phyloP scores from a whole-genome alignment of 2,113 vertebrate genomes.

The Hipposideros armiger region DNA sequence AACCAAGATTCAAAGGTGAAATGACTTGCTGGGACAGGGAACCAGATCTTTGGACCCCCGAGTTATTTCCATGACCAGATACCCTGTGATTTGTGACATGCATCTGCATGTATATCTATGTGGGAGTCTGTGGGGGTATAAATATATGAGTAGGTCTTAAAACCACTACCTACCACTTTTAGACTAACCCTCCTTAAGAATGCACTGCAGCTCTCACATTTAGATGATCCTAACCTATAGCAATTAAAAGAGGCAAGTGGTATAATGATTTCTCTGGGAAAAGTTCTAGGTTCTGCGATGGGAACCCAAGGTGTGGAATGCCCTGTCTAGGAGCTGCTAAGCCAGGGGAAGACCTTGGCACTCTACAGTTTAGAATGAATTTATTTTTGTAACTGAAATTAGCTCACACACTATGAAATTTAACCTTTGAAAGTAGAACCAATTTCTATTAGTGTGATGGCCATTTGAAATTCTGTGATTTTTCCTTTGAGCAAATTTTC shows the following conservation, averaged over 20 bases:
- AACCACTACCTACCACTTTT: constrained; percentile 35
- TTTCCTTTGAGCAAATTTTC: constrained; percentile 13
- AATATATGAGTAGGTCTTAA: background rate
- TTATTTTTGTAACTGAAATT: background rate
- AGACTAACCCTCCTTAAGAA: constrained; percentile 8
- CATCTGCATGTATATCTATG: background rate
- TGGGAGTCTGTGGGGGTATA: background rate
- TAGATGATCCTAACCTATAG: background rate
- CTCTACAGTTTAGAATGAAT: constrained; percentile 5
- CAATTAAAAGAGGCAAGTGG: background rate
- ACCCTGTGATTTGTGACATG: background rate
- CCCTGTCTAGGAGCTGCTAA: background rate
- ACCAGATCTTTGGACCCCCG: constrained; percentile 23
- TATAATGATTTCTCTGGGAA: background rate
- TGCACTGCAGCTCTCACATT: background rate
- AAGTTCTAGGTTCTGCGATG: constrained; percentile 23
- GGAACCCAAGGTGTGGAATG: background rate
- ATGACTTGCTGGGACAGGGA: constrained; percentile 27
- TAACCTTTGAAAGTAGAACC: background rate
- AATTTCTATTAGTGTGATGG: constrained; percentile 17
- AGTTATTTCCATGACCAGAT: background rate
- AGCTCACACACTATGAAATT: background rate
- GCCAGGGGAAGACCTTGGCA: background rate
- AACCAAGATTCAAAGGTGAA: constrained; percentile 12
- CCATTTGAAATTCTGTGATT: constrained; percentile 33